Evolutionary conservation across 2,888 invertebrate species (phyloP).

Genomic region (Cryptocheilus praepositus): DNA sequence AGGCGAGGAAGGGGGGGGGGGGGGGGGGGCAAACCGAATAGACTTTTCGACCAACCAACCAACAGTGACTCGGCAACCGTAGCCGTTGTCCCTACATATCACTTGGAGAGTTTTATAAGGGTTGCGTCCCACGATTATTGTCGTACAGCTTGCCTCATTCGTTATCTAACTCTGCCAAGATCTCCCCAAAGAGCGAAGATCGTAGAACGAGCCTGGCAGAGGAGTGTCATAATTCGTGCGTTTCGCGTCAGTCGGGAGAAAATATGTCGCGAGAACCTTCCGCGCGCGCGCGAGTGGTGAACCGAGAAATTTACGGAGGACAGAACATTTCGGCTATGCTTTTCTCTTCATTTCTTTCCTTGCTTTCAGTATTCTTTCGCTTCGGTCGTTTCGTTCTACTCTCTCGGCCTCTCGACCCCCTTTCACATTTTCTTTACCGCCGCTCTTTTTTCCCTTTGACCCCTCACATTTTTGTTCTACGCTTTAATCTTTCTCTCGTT

Average conservation of each 20-base stretch:
- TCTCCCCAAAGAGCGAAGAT: too few species aligned
- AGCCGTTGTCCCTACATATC: constrained; percentile 51
- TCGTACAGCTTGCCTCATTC: too few species aligned
- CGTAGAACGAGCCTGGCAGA: too few species aligned
- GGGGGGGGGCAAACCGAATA: constrained; percentile 24
- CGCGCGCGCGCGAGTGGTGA: neutral
- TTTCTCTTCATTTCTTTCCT: neutral
- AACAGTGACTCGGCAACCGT: constrained; percentile 29
- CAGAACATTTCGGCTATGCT: neutral
- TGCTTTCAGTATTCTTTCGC: neutral
- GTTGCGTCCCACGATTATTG: constrained; percentile 30
- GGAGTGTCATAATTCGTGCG: neutral
- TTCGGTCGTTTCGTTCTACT: neutral
- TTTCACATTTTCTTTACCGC: neutral
- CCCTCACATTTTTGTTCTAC: neutral
- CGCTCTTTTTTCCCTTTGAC: neutral
- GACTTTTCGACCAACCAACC: constrained; percentile 45
- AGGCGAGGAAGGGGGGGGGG: constrained; percentile 4
- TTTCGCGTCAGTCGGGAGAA: constrained; percentile 1
- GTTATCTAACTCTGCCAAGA: too few species aligned
- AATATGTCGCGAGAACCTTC: neutral
- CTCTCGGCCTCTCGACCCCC: neutral
- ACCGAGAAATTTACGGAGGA: too few species aligned
- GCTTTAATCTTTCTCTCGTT: neutral
- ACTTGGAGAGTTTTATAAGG: constrained; percentile 40